phyloP scores from a whole-genome alignment of 2,888 invertebrate species.

The Ctena decussata region DNA sequence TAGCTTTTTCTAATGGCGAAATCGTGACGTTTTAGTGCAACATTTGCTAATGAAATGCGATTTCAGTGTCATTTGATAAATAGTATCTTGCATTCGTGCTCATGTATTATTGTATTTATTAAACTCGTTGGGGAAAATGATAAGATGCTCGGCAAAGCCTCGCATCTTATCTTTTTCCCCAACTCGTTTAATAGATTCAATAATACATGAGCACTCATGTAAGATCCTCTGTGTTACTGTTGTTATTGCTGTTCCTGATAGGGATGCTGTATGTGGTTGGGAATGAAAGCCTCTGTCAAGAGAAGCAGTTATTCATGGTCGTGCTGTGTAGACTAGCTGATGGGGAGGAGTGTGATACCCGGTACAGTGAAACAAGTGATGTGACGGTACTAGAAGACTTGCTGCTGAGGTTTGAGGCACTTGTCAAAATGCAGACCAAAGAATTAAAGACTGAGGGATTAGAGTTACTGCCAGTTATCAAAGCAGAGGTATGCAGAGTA shows the following conservation, averaged over 20 bases:
- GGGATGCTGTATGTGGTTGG: not conserved
- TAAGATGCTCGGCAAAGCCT: no score
- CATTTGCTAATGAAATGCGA: no score
- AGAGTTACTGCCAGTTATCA: slow-evolving; percentile 18
- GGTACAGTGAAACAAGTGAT: slow-evolving; percentile 44
- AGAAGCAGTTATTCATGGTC: slow-evolving; percentile 52
- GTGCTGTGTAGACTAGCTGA: slow-evolving; percentile 59
- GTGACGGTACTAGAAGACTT: slow-evolving; percentile 64
- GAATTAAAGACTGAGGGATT: slow-evolving; percentile 30
- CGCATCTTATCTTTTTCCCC: no score
- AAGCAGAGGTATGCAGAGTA: slow-evolving; percentile 45
- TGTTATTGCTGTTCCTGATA: not conserved
- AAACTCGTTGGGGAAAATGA: no score
- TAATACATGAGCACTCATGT: no score
- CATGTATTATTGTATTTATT: no score
- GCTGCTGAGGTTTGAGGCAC: slow-evolving; percentile 34
- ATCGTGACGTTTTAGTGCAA: no score
- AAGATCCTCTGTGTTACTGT: no score
- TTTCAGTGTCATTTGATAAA: no score
- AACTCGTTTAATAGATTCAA: no score
- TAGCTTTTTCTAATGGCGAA: no score
- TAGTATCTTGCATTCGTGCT: no score
- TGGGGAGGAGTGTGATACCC: slow-evolving; percentile 53
- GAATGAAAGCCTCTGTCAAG: not conserved
- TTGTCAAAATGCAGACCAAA: slow-evolving; percentile 33